Base-by-base conservation (phyloP, 2,888 invertebrate genomes). In the Brachynemurus nebulosus region DNA sequence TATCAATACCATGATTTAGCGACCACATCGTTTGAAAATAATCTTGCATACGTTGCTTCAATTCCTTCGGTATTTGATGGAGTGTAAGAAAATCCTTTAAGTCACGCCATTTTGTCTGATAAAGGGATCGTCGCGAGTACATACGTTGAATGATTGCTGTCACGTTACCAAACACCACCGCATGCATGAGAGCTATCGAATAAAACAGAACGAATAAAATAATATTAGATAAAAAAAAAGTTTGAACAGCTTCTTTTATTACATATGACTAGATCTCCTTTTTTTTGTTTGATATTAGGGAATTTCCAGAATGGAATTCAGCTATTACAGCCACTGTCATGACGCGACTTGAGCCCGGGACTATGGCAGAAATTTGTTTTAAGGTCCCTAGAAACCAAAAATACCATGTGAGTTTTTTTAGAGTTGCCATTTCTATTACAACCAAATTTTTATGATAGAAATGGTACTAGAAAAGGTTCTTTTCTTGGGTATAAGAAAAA, bases 1-100 rank as follows among this genome's bases (percentile, higher is more conserved):
- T 88, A 64, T 95, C 93, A 58, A 96, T 95, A 45, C 95, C 95
- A 63, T 93, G 92, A 68, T 93, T 95, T 48, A 96, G 74, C 9
- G 93, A 92, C 95, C 95, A 96, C 77, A 89, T 93, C 11, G 95
- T 95, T 66, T 95, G 93, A 63, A 95, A 95, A 65, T 93, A 95
- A 63, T 96, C 95, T 60, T 92, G 90, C 82, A 96, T 93, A 49
- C 95, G 71, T 60, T 91, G 91, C 62, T 93, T 92, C 49, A 96
- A 70, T 60, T 91, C 90, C 59, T 91, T 90, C 2, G 95, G 95
- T 57, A 96, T 89, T 71, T 93, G 91, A 70, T 95, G 92, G 51
- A 93, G 72, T 30, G 84, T 78, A 52, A 93, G 78, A 66, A 96
- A 95, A 67, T 95, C 95, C 69, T 95, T 95, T 48, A 96, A 72